Conservation (phyloP, 2,797 vertebrate genomes). For the Betta splendens region DNA sequence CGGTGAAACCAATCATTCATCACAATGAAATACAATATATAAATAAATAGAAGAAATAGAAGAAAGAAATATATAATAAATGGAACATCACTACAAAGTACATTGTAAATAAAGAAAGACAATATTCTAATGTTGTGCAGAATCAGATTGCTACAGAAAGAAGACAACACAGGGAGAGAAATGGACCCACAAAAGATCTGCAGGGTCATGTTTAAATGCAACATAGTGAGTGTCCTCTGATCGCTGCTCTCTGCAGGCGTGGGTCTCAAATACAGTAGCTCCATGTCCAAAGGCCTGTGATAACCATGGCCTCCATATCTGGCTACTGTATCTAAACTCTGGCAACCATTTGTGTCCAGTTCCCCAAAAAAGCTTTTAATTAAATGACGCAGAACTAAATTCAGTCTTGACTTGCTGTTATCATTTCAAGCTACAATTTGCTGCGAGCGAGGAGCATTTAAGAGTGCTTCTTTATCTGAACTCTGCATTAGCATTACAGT, state of each 20-base stretch:
- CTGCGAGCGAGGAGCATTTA: not conserved
- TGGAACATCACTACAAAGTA: too few species aligned
- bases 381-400: conserved; percentile 11
- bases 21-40: too few species aligned
- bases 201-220: conserved; percentile 26
- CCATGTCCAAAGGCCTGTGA: not conserved
- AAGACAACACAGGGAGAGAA: conserved; percentile 35
- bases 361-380: conserved; percentile 21
- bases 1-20: too few species aligned
- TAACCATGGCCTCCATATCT: conserved; percentile 5
- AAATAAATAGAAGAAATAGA: too few species aligned
- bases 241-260: conserved; percentile 1
- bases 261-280: not conserved
- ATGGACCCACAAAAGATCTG: conserved; percentile 44
- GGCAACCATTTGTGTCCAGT: conserved; percentile 3
- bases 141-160: too few species aligned
- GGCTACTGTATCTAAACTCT: conserved; percentile 13
- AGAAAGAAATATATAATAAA: too few species aligned
- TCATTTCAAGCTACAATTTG: not conserved
- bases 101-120: too few species aligned
- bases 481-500: too few species aligned
- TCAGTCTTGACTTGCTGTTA: not conserved
- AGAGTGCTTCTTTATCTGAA: too few species aligned
- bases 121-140: too few species aligned
- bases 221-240: conserved; percentile 25